phyloP scores from a whole-genome alignment of 2,113 vertebrate species.

The Tretioscincus oriximinensis region DNA sequence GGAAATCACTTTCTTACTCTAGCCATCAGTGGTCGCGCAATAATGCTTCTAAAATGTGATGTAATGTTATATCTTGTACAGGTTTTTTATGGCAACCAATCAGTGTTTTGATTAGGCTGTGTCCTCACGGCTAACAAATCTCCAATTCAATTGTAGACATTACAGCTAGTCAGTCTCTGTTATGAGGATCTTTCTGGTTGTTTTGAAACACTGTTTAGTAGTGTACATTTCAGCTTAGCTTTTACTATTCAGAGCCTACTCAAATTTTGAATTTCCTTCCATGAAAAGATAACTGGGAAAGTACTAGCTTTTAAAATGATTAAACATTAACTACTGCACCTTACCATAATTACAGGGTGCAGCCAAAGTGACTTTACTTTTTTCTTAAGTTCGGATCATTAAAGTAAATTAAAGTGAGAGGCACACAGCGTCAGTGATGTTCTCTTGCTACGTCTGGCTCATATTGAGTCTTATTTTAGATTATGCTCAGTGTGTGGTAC shows the following conservation, averaged over 20 bases:
- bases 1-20: too few species aligned
- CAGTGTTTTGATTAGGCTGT: too few species aligned
- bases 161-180: background rate
- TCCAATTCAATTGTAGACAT: too few species aligned
- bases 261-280: background rate
- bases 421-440: background rate
- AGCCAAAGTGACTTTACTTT: slow-evolving; percentile 7
- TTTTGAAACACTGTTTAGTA: background rate
- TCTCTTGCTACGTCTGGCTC: slow-evolving; percentile 8
- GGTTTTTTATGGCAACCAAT: too few species aligned
- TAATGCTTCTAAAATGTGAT: too few species aligned
- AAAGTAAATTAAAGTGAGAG: slow-evolving; percentile 5
- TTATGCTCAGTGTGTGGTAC: slow-evolving; percentile 19
- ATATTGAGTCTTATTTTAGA: slow-evolving; percentile 30
- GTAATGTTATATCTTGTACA: too few species aligned
- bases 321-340: slow-evolving; percentile 1
- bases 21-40: too few species aligned
- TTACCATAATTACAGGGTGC: slow-evolving; percentile 10
- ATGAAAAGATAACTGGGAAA: background rate
- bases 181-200: background rate
- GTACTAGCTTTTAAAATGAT: background rate
- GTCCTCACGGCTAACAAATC: too few species aligned
- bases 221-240: background rate
- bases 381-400: background rate
- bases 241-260: too few species aligned